Conservation (phyloP, 2,888 invertebrate species). For the Zelleria hepariella region DNA sequence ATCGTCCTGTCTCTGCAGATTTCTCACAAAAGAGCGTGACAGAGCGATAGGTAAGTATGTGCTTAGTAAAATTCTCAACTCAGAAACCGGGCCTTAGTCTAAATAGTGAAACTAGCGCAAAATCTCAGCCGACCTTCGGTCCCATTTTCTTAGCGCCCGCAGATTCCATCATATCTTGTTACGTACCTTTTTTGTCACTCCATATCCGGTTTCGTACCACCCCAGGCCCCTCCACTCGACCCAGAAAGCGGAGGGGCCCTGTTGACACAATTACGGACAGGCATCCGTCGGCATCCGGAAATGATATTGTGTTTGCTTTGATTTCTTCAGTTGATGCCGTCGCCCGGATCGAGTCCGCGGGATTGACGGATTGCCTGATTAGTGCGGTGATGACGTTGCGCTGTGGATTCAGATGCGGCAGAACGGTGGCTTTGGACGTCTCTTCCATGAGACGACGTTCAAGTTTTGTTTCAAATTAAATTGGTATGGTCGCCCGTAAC, state of each 20-base stretch:
- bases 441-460: no score
- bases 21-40: no score
- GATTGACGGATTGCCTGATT: constrained; percentile 2
- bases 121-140: neutral
- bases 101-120: no score
- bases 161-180: constrained; percentile 22
- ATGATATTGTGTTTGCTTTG: constrained; percentile 11
- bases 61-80: no score
- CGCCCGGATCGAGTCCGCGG: neutral
- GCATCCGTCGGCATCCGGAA: constrained; percentile 19
- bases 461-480: no score
- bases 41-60: no score
- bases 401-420: no score
- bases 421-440: neutral
- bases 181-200: constrained; percentile 32
- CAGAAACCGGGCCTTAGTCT: no score
- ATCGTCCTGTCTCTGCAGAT: no score
- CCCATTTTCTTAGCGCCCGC: constrained; percentile 1
- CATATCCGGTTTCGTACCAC: constrained; percentile 29
- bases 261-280: constrained; percentile 39
- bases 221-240: constrained; percentile 14
- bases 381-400: neutral
- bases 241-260: constrained; percentile 16
- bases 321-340: constrained; percentile 5
- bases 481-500: no score